Base-by-base conservation (phyloP, 2,797 vertebrate species). In the Liasis olivaceus region DNA sequence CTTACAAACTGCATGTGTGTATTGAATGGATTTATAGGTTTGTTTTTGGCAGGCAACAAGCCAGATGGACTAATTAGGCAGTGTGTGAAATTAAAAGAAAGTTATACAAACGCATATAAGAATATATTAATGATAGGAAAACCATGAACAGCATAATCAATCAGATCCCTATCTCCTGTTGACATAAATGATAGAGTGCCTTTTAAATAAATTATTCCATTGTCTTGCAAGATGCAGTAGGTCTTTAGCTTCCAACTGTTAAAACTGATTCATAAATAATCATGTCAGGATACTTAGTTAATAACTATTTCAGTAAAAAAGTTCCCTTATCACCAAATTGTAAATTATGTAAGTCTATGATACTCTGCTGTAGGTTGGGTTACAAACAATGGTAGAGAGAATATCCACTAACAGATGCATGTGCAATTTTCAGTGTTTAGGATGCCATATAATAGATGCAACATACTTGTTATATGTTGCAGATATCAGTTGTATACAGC, bases 141-240 rank as follows among this genome's bases (percentile, higher is more conserved):
- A 59, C 26, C 31, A 17, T 92, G 86, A 51, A 14, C 26, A 58
- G 58, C 56, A 92, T 90, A 69, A 86, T 60, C 72, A 56, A 93
- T 96, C 93, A 62, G 51, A 51, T 96, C 92, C 63, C 11, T 86
- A 85, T 93, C 94, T 94, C 93, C n/a, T 90, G 64, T 88, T 90
- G 91, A 91, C 24, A 58, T 62, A 69, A 94, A 86, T 36, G 63
- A 93, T 14, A 56, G 12, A 64, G n/a, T 9, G 69, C 90, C 85
- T 89, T 72, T 63, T 42, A 85, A 90, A 93, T 92, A 94, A 93
- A 95, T 94, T 93, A 24, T 77, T 94, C 84, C 92, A 85, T 81
- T 69, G 62, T 42, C 93, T 69, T 85, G 89, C 62, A 93, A 95
- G 92, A 95, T 87, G 88, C 84, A 26, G 14, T 51, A 63, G 12